phyloP scores from a whole-genome alignment of 2,113 vertebrate genomes.

The Progne subis region DNA sequence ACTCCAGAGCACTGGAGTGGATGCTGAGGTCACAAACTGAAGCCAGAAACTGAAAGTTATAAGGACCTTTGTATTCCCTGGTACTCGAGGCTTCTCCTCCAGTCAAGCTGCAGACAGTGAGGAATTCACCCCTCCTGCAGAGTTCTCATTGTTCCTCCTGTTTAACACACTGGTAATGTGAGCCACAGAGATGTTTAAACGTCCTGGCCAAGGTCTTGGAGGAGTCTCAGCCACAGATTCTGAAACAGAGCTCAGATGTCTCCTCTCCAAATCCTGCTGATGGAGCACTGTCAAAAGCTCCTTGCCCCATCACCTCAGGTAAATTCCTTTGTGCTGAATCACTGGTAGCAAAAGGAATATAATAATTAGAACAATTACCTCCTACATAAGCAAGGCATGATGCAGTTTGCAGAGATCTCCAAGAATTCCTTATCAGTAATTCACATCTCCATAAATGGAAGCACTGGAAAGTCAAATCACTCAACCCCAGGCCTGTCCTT shows the following conservation, averaged over 20 bases:
- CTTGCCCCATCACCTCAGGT: not conserved
- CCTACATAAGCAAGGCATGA: not conserved
- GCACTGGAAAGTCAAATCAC: not conserved
- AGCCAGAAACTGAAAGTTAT: not conserved
- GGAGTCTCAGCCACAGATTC: not conserved
- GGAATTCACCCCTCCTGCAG: not conserved
- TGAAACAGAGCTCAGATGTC: not conserved
- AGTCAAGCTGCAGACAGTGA: not conserved
- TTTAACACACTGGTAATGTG: not conserved
- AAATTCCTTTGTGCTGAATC: constrained; percentile 19
- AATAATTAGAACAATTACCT: constrained; percentile 36
- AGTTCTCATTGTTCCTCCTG: not conserved
- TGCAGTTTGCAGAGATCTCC: not conserved
- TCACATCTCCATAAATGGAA: not conserved
- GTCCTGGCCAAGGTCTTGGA: not conserved
- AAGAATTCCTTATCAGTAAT: not conserved
- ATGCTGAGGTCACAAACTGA: not conserved
- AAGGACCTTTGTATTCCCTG: not conserved
- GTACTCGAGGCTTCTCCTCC: not conserved
- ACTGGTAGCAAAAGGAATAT: not conserved
- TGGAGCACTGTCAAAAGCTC: not conserved
- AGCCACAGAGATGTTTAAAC: not conserved
- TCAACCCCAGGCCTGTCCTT: not conserved
- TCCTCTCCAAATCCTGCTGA: not conserved
- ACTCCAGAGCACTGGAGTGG: not conserved